Base-by-base conservation (phyloP, 2,888 invertebrate species). In the Ganaspis brasiliensis region DNA sequence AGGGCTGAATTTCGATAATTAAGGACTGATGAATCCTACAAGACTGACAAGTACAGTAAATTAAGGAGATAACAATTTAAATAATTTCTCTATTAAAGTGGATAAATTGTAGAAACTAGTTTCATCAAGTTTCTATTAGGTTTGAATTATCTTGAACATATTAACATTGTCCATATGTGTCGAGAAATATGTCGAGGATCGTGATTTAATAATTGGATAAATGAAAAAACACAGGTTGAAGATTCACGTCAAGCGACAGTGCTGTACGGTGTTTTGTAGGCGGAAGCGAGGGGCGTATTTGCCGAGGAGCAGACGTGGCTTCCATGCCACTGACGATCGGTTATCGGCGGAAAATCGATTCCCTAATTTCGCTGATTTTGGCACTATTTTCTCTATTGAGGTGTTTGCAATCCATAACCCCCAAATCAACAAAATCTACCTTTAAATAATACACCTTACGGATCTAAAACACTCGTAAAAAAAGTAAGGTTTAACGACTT, bases 281-380 rank as follows among this genome's bases (percentile, higher is more conserved):
- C 85, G 85, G 86, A 87, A 84, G 82, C 82, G 83, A 86, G 87
- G 87, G 87, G 87, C 87, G 87, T 87, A 84, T 82, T 78, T 84
- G 79, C 45, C 24, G 67, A 67, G 76, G 57, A 61, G 74, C 59
- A 70, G 52, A 57, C 56, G 75, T 72, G 72, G 67, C 67, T 67
- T 67, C 67, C 67, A 67, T 67, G 26, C 61, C 63, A 35, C 59
- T n/a, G 40, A 52, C 71, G 75, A 75, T 75, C 49, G 45, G 56
- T 75, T 71, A 75, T 75, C 71, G 35, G 37, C 40, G 56, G 52
- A 74, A 40, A 74, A 74, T 70, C 74, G 70, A 67, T 55, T 56
- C 70, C 21, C 3, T n/a, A 35, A 70, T 56, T 37, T 40, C 55
- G 19, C 37, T 55, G 37, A 67, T 67, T 67, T 45, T 67, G 26